phyloP scores from a whole-genome alignment of 2,888 invertebrate species.

The Marasmarcha lunaedactyla region DNA sequence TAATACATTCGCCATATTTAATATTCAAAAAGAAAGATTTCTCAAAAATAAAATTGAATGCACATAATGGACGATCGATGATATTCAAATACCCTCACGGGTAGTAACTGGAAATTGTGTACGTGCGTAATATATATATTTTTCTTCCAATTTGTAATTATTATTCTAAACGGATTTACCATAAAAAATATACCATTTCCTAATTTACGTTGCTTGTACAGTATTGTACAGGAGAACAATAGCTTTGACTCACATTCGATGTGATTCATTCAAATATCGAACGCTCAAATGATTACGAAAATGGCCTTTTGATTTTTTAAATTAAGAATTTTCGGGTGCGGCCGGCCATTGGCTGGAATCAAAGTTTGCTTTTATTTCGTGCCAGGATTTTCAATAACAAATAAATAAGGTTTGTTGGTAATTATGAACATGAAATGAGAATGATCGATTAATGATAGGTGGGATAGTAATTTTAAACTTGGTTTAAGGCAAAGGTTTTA shows the following conservation, averaged over 20 bases:
- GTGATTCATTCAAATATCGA: slow-evolving; percentile 59
- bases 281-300: slow-evolving; percentile 27
- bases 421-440: too few species aligned
- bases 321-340: slow-evolving; percentile 6
- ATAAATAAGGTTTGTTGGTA: too few species aligned
- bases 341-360: too few species aligned
- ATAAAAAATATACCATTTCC: slow-evolving; percentile 49
- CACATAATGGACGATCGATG: slow-evolving; percentile 21
- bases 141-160: not conserved
- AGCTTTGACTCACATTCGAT: slow-evolving; percentile 43
- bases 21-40: slow-evolving; percentile 11
- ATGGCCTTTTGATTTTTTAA: slow-evolving; percentile 19
- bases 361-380: too few species aligned
- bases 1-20: not conserved
- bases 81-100: slow-evolving; percentile 47
- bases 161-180: slow-evolving; percentile 30
- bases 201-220: slow-evolving; percentile 21
- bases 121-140: slow-evolving; percentile 24
- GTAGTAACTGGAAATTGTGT: slow-evolving; percentile 41
- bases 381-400: too few species aligned
- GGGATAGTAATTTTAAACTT: too few species aligned
- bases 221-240: too few species aligned
- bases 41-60: slow-evolving; percentile 14
- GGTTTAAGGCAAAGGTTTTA: too few species aligned
- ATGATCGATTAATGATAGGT: too few species aligned